Evolutionary conservation across 2,113 vertebrate genomes (phyloP).

Genomic region (Myrmophylax atrothorax): DNA sequence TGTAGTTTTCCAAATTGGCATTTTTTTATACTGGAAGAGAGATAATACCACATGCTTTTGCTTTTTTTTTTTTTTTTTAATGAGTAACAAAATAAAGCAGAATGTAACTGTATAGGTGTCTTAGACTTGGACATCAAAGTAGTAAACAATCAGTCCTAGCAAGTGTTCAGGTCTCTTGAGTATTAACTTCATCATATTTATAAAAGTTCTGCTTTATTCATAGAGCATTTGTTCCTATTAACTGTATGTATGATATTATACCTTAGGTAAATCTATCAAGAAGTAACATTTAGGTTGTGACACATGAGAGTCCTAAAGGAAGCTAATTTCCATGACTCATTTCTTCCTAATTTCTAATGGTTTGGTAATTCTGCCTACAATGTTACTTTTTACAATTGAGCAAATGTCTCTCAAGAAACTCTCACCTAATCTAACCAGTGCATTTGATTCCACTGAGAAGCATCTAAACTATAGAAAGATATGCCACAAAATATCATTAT

Average conservation of each 20-base stretch:
- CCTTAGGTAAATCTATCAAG: conserved; percentile 42
- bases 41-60: conserved; percentile 20
- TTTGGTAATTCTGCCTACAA: background rate
- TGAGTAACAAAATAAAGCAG: conserved; percentile 55
- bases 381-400: background rate
- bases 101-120: background rate
- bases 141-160: background rate
- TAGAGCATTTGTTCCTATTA: conserved; percentile 54
- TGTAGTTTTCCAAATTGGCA: conserved; percentile 45
- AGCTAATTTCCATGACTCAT: conserved; percentile 34
- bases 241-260: background rate
- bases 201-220: conserved; percentile 60
- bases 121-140: conserved; percentile 27
- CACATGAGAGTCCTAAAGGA: conserved; percentile 1
- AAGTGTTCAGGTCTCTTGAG: conserved; percentile 18
- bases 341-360: conserved; percentile 43
- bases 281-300: conserved; percentile 50
- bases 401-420: background rate
- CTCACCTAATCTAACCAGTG: background rate
- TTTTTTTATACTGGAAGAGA: conserved; percentile 56
- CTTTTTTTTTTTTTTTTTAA: conserved; percentile 8
- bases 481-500: background rate
- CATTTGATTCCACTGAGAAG: background rate
- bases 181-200: conserved; percentile 52
- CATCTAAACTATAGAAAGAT: background rate